Evolutionary conservation across 2,797 vertebrate genomes (phyloP).

Genomic region (Trichosurus vulpecula): DNA sequence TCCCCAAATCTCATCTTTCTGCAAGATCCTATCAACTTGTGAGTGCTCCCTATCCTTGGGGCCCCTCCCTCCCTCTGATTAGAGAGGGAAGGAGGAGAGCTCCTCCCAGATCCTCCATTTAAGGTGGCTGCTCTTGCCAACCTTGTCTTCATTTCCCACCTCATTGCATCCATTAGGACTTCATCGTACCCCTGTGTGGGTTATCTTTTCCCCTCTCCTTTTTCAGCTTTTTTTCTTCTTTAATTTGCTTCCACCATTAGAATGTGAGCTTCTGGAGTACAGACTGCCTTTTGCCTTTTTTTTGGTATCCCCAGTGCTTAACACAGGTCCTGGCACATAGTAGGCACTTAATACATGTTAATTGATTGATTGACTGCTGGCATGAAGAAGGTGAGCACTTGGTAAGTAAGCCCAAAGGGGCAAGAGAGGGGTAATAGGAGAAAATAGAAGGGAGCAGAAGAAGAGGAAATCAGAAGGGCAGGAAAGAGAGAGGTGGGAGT

Average conservation of each 20-base stretch:
- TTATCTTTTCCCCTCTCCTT: neutral
- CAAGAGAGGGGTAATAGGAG: neutral
- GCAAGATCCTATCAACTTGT: neutral
- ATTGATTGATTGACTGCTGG: neutral
- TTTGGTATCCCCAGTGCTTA: too few relatives aligned
- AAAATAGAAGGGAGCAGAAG: neutral
- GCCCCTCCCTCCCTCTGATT: neutral
- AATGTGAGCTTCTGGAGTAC: neutral
- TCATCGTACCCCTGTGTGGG: neutral
- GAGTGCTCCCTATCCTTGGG: neutral
- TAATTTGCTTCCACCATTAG: neutral
- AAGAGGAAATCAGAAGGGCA: neutral
- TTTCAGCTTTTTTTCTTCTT: neutral
- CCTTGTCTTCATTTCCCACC: neutral
- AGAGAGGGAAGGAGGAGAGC: neutral
- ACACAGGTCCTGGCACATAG: neutral
- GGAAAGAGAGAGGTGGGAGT: neutral
- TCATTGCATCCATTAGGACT: neutral
- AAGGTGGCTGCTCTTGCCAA: neutral
- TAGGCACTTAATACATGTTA: neutral
- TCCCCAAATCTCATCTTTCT: neutral
- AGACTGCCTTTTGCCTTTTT: neutral
- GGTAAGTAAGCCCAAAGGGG: neutral
- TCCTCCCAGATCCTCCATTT: neutral
- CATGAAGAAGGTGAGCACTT: neutral